Conservation (phyloP, 2,888 invertebrate species). For the Oligia strigilis region DNA sequence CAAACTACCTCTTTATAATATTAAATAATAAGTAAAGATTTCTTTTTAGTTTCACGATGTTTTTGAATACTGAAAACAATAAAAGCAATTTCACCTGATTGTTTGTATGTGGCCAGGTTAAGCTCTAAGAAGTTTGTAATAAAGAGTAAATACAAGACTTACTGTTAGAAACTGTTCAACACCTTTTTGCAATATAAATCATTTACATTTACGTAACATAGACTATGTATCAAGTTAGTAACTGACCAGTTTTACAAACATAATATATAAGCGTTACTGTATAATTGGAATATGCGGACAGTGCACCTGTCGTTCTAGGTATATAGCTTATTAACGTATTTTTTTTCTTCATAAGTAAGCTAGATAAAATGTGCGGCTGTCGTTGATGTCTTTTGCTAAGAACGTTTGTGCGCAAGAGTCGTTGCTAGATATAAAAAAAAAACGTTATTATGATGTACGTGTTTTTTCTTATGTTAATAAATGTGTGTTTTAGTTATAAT, state of each 20-base stretch:
- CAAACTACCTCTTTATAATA: background rate
- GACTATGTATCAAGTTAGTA: conserved; percentile 24
- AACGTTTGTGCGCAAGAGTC: conserved; percentile 54
- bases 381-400: conserved; percentile 78
- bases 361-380: conserved; percentile 40
- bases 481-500: background rate
- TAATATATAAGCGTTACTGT: conserved; percentile 27
- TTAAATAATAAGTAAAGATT: background rate
- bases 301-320: background rate
- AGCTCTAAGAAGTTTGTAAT: background rate
- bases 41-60: rapidly evolving
- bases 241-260: conserved; percentile 32
- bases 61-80: background rate
- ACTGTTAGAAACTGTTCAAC: background rate
- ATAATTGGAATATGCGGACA: conserved; percentile 30
- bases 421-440: background rate
- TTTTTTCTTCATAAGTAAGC: conserved; percentile 10
- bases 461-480: background rate
- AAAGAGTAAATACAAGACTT: background rate
- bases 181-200: background rate
- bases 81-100: background rate
- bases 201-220: conserved; percentile 41
- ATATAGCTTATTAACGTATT: background rate
- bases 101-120: background rate
- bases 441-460: background rate